Percentiles rank a stretch among this genome's conserved stretches.
phyloP scores from a whole-genome alignment of 2,888 invertebrate genomes.

The Gryllus longicercus region DNA sequence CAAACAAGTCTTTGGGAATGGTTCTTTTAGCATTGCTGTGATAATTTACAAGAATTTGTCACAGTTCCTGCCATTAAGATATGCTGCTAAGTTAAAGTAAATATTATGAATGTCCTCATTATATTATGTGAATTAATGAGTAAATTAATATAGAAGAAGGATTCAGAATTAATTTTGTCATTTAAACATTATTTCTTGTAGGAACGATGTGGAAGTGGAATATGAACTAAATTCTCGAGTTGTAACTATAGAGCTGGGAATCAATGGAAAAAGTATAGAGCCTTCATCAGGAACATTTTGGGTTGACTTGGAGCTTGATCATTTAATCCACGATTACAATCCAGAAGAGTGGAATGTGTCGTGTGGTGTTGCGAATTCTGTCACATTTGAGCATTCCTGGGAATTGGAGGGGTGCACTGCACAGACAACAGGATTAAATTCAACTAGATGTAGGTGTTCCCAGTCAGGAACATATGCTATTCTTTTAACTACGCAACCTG shows the following conservation, averaged over 20 bases:
- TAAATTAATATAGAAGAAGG: not conserved
- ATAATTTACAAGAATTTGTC: constrained; percentile 63
- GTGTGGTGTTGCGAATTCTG: constrained; percentile 50
- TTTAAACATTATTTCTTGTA: constrained; percentile 42
- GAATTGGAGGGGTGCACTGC: constrained; percentile 59
- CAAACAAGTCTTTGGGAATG: constrained; percentile 38
- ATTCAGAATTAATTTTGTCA: not conserved
- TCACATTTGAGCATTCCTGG: constrained; percentile 50
- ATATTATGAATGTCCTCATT: constrained; percentile 41
- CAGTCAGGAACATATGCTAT: constrained; percentile 62
- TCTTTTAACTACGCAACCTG: constrained; percentile 55
- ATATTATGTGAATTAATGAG: not conserved
- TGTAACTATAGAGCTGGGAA: constrained; percentile 46
- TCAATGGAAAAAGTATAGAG: constrained; percentile 26
- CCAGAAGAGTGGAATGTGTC: constrained; percentile 52
- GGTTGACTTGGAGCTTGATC: constrained; percentile 51
- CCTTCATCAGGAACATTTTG: constrained; percentile 42
- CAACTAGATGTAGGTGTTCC: constrained; percentile 60
- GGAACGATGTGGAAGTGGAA: constrained; percentile 64
- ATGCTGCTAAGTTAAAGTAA: constrained; percentile 61
- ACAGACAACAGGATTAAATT: constrained; percentile 48
- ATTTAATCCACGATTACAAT: constrained; percentile 50
- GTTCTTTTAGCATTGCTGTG: constrained; percentile 46
- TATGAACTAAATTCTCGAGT: constrained; percentile 63
- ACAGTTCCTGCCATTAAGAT: constrained; percentile 59